phyloP scores from a whole-genome alignment of 2,113 vertebrate species.

The Phaetusa simplex region DNA sequence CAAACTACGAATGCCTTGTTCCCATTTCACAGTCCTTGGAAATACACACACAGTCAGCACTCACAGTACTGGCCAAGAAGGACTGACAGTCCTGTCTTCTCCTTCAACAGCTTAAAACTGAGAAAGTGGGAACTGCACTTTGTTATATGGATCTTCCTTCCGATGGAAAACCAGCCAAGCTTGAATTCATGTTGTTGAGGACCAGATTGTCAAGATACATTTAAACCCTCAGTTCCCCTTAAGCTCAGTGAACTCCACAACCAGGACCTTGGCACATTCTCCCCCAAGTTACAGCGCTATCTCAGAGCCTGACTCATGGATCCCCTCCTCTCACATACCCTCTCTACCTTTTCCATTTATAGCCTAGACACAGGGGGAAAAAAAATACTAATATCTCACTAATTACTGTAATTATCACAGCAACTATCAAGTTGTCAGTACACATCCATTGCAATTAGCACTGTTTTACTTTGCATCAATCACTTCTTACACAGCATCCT shows the following conservation, averaged over 20 bases:
- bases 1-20: background rate
- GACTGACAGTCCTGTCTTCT: background rate
- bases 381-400: constrained; percentile 9
- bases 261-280: background rate
- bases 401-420: constrained; percentile 65
- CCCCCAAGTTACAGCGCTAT: background rate
- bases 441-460: constrained; percentile 64
- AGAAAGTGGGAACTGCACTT: background rate
- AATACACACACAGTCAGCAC: background rate
- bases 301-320: background rate
- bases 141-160: background rate
- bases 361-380: background rate
- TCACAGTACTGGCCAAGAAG: background rate
- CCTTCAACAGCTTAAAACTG: background rate
- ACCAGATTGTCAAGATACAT: background rate
- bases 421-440: constrained; percentile 69
- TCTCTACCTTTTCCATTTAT: constrained; percentile 44
- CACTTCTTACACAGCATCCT: constrained; percentile 20
- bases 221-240: background rate
- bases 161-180: background rate
- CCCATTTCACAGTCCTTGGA: background rate
- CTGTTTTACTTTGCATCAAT: constrained; percentile 65
- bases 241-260: background rate
- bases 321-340: background rate
- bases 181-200: background rate